Evolutionary conservation across 2,113 vertebrate genomes (phyloP).

Genomic region (Cervus canadensis): DNA sequence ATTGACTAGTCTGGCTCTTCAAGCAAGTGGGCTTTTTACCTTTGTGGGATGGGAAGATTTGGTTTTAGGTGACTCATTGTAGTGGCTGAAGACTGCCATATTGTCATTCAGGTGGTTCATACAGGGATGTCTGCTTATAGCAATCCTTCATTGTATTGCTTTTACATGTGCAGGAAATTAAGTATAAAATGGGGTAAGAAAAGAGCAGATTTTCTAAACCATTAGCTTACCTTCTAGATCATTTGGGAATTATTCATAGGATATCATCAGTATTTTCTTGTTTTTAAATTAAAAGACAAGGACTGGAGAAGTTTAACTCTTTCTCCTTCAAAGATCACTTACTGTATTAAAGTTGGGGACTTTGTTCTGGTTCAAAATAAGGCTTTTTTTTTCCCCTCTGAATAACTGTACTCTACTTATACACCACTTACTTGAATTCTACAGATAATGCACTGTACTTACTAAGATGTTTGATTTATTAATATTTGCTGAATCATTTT

Average conservation of each 20-base stretch:
- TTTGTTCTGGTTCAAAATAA: background rate
- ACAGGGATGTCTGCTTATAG: background rate
- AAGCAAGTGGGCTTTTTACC: background rate
- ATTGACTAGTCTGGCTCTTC: background rate
- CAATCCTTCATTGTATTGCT: background rate
- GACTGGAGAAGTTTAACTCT: background rate
- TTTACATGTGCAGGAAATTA: background rate
- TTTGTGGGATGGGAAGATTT: background rate
- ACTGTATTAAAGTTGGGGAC: background rate
- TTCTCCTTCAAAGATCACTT: slow-evolving; percentile 2
- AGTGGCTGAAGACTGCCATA: background rate
- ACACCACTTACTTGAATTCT: slow-evolving; percentile 12
- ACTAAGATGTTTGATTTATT: background rate
- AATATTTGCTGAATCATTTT: background rate
- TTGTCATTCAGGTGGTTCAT: background rate
- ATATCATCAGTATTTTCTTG: background rate
- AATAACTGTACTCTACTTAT: background rate
- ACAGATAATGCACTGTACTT: background rate
- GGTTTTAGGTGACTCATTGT: background rate
- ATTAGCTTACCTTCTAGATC: background rate
- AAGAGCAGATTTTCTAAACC: slow-evolving; percentile 25
- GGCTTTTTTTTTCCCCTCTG: background rate
- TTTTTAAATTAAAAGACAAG: slow-evolving; percentile 19
- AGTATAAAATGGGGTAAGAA: background rate
- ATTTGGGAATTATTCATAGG: background rate